Evolutionary conservation across 2,888 invertebrate genomes (phyloP), one percentile per base, ranked within the genome.

Genomic region (Mayetiola destructor): DNA sequence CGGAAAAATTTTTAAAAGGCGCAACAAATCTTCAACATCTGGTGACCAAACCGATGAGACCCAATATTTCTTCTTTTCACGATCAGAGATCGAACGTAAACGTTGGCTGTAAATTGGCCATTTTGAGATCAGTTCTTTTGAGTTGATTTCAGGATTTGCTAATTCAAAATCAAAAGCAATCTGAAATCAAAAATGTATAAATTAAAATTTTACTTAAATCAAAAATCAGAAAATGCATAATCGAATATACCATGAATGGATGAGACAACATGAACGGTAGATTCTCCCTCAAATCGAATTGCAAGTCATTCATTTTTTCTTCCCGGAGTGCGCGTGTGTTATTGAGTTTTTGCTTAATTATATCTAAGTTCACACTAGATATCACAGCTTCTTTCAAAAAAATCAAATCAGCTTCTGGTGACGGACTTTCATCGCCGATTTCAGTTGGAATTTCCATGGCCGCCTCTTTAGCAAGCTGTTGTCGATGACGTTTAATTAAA

Each of bases 261-360:
- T 37, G 37, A n/a, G 37, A 37, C n/a, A 37, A 37, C 37, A 37
- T 37, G 37, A 37, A 37, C n/a, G 37, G 37, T n/a, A 37, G 37
- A 37, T 16, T 37, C 14, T n/a, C 37, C 4, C 37, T 8, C 6
- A 32, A 12, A 12, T 32, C 32, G 32, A 32, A 32, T 12, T 32
- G 8, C 12, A 9, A 8, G 32, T 32, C 32, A 9, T 32, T 32
- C 32, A 32, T 37, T 16, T 37, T 37, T 37, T 37, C 37, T 16
- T n/a, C n/a, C 4, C 37, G 37, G n/a, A 37, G 37, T 12, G 37
- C n/a, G n/a, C 37, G 37, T 37, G 37, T 37, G 37, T 16, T 37
- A 16, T 37, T 37, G 14, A 37, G 14, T 37, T 37, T 37, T 16
- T 37, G 4, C 37, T 37, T 37, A n/a, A 37, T 37, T 5, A 12